Evolutionary conservation across 2,888 invertebrate species (phyloP), one percentile per base, ranked within the genome.

Genomic region (Mamestra brassicae): DNA sequence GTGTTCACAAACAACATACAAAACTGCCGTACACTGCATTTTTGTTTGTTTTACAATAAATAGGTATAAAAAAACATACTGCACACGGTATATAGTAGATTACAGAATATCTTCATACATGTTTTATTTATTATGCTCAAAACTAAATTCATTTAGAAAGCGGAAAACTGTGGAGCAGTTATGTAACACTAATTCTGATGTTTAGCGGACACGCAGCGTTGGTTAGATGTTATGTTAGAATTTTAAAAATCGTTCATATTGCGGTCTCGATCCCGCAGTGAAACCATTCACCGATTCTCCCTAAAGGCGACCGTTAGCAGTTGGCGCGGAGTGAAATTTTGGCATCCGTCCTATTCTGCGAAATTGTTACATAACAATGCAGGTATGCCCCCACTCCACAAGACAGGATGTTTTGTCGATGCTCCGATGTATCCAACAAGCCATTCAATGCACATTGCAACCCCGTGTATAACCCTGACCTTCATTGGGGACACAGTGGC

Each of bases 361-460:
- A 94, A 92, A 90, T 88, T 85, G 91, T 96, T 95, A 94, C 92
- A 91, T 94, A 95, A 96, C 91, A 92, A 87, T 96, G 96, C 96
- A 95, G 95, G 93, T 94, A 93, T 88, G 87, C 88, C 85, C 85
- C 85, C 88, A 89, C 89, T 86, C 83, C 85, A 86, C 61, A 69
- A 83, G 74, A 71, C 85, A 83, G 84, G 82, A 88, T 89, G 84
- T 88, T 91, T 87, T 83, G 82, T 86, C 81, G 84, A 87, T 88
- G 86, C 71, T 68, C 54, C 75, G 45, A 80, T 83, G 77, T 85
- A 85, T 77, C 75, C 61, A 70, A 78, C 61, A 70, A 78, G 70
- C 62, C 68, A 52, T 64, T 80, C 81, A 71, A 55, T 78, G 68
- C 74, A 74, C 68, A 78, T 66, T 72, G 52, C 57, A 72, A 63